Evolutionary conservation across 2,113 vertebrate genomes (phyloP), one percentile per base, ranked within the genome.

Genomic region (Nothobranchius kuhntae): DNA sequence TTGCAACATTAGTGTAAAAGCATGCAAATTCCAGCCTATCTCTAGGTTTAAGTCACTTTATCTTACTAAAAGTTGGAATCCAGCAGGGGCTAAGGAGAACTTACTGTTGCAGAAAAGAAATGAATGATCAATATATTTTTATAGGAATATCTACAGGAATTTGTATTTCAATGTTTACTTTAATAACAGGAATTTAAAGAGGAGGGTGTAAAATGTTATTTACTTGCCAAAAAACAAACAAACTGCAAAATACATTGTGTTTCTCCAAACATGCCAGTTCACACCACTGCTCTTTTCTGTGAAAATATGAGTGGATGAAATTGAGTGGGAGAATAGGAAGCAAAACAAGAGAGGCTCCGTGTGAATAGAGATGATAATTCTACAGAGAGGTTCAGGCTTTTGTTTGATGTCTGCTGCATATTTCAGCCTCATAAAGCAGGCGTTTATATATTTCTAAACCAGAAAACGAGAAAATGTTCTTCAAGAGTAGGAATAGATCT

Each of bases 301-400:
- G 51, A 42, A 85, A 75, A 64, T 69, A 61, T 65, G 61, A 84
- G 72, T 78, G 68, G 73, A 69, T 80, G 61, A 82, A 85, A 87
- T 80, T 77, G 76, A 70, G 66, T 71, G 73, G 75, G 64, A 75
- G 71, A 73, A 79, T 69, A 77, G 68, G 71, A 87, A 85, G 58
- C 77, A 73, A 73, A 47, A 74, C 74, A 83, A 71, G 71, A 53
- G 44, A 70, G 71, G 66, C 71, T 82, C 69, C 50, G 51, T 72
- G 57, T 81, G 65, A 24, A 73, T 8, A 40, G 40, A 71, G 56
- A 68, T 68, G 67, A 86, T 78, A 63, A 67, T 73, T 76, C 62
- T 81, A 64, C 73, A 54, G 12, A 75, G 59, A 78, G 73, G 71
- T 65, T 78, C 53, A 48, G 42, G 44, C 7, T 46, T 73, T 76